Conservation (phyloP, 1,140 invertebrate genomes). For the Mizuhopecten yessoensis region DNA sequence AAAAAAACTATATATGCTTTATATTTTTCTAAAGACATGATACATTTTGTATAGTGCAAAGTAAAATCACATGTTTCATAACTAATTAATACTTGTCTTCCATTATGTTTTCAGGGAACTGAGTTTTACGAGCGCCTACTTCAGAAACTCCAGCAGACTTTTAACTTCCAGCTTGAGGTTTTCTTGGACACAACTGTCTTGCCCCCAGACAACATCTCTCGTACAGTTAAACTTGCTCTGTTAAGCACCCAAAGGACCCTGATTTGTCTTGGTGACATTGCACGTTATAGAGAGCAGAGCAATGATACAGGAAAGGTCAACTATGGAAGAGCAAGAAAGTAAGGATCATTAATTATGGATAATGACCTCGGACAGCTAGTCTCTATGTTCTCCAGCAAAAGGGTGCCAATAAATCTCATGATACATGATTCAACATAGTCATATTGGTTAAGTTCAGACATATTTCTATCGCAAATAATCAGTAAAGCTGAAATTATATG, state of each 20-base stretch:
- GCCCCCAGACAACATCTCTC: constrained; percentile 86
- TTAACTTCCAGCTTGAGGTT: constrained; percentile 89
- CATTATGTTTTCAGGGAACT: constrained; percentile 85
- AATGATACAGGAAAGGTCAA: constrained; percentile 90
- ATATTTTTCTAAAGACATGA: no score
- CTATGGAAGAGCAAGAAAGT: constrained; percentile 91
- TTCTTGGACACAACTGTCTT: constrained; percentile 85
- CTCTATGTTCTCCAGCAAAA: no score
- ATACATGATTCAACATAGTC: no score
- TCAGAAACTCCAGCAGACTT: constrained; percentile 88
- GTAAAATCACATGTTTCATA: neutral
- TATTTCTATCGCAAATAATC: no score
- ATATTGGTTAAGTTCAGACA: no score
- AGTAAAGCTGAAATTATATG: no score
- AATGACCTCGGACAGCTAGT: no score
- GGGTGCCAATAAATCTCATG: no score
- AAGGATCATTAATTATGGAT: constrained; percentile 49
- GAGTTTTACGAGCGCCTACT: constrained; percentile 91
- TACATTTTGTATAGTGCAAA: neutral
- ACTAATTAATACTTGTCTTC: neutral
- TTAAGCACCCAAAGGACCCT: constrained; percentile 94
- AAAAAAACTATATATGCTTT: no score
- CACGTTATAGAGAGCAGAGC: constrained; percentile 92
- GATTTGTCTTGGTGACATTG: constrained; percentile 95
- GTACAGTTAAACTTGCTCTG: constrained; percentile 89